A percentile compares a stretch with the other conserved stretches of the same genome.
Conservation (phyloP, 2,888 invertebrate genomes). For the Hemistola chrysoprasaria region DNA sequence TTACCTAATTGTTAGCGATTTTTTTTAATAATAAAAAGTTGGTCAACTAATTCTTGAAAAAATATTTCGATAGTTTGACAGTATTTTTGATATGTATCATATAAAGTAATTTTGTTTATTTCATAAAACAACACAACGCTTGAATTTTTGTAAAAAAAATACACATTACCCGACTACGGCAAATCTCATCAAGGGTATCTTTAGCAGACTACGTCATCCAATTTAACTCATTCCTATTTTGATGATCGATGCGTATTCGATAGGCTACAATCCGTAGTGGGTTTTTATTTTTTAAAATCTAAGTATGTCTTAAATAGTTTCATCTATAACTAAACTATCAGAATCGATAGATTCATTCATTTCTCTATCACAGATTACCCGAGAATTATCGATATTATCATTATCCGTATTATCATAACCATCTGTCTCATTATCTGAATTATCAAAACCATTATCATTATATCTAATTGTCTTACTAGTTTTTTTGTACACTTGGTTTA, state of each 20-base stretch:
- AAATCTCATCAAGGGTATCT: too few relatives aligned
- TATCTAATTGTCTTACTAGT: neutral
- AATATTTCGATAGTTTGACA: slow-evolving; percentile 4
- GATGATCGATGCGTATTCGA: too few relatives aligned
- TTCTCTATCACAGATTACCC: slow-evolving; percentile 32
- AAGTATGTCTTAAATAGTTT: slow-evolving; percentile 38
- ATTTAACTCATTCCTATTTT: too few relatives aligned
- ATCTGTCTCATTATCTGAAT: too few relatives aligned
- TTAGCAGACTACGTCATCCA: too few relatives aligned
- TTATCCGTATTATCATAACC: slow-evolving; percentile 30
- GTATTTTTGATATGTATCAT: slow-evolving; percentile 2
- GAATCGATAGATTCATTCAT: slow-evolving; percentile 47
- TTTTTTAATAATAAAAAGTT: neutral
- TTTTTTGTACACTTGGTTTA: neutral
- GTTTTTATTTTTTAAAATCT: too few relatives aligned
- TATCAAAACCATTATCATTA: slow-evolving; percentile 29
- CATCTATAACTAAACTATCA: slow-evolving; percentile 50
- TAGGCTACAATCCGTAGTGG: too few relatives aligned
- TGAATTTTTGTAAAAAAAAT: too few relatives aligned
- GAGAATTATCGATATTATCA: slow-evolving; percentile 16
- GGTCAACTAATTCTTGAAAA: neutral
- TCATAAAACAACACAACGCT: slow-evolving; percentile 5
- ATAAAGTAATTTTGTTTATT: slow-evolving; percentile 14
- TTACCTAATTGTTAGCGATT: too few relatives aligned
- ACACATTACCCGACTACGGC: too few relatives aligned